Evolutionary conservation across 30 jellyfish, hydroid and myxozoan genomes (phyloP).

Genomic region (Pseudorhiza aurosa): DNA sequence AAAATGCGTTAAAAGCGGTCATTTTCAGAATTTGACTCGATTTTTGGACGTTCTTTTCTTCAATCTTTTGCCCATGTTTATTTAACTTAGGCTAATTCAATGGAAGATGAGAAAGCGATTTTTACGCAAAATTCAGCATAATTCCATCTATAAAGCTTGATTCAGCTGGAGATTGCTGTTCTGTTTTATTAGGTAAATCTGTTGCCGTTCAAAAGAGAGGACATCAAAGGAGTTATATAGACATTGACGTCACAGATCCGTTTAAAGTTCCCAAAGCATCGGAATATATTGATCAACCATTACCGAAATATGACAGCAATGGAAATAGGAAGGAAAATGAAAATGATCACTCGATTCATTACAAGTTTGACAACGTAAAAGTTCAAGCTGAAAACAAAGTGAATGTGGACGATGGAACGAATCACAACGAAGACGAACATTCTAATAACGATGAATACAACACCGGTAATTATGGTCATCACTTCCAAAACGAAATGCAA

Average conservation of each 20-base stretch:
- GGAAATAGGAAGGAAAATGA: constrained; percentile 39
- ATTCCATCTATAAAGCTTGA: no score
- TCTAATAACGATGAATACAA: background rate
- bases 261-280: constrained; percentile 94
- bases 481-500: constrained; percentile 14
- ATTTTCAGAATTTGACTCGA: no score
- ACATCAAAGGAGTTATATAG: constrained; percentile 87
- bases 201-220: constrained; percentile 38
- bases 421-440: constrained; percentile 22
- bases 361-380: constrained; percentile 27
- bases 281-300: constrained; percentile 89
- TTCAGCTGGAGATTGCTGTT: no score
- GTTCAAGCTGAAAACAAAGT: constrained; percentile 42
- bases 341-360: constrained; percentile 25
- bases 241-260: constrained; percentile 96
- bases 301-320: constrained; percentile 63
- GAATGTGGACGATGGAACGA: constrained; percentile 15
- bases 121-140: no score
- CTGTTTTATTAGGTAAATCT: constrained; percentile 7
- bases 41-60: no score
- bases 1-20: no score
- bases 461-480: background rate
- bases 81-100: no score
- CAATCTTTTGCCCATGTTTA: no score
- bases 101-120: no score